Percentiles rank a stretch among this genome's conserved stretches.
Conservation (phyloP, 2,113 vertebrate genomes). For the Ameiurus melas region DNA sequence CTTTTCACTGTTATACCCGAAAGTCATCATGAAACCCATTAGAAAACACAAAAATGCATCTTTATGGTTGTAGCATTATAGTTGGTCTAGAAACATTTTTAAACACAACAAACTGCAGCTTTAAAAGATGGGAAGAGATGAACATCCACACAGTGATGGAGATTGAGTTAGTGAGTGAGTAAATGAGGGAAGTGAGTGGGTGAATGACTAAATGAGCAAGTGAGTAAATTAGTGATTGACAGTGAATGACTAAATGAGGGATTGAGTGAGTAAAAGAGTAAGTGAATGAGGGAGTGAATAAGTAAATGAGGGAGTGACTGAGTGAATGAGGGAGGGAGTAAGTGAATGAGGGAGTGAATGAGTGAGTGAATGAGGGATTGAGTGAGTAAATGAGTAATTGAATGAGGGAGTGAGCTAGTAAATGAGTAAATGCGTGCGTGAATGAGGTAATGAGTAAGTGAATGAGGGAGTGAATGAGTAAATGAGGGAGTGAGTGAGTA, state of each 20-base stretch:
- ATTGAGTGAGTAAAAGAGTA: not conserved
- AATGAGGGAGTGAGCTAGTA: not conserved
- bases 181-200: not conserved
- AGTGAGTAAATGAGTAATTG: not conserved
- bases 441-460: no score
- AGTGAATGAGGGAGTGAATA: not conserved
- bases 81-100: not conserved
- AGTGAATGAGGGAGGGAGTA: not conserved
- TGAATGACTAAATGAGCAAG: rapidly evolving
- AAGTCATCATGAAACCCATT: not conserved
- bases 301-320: not conserved
- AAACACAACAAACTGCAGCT: not conserved
- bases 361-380: not conserved
- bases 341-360: not conserved
- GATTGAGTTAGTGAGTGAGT: not conserved
- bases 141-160: not conserved
- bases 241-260: no score
- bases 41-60: not conserved
- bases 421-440: not conserved
- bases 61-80: not conserved
- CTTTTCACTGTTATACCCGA: not conserved
- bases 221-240: no score
- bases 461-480: not conserved
- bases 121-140: not conserved
- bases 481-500: no score